Base-by-base conservation (phyloP, 2,888 invertebrate genomes). In the Harpagoxenus sublaevis region DNA sequence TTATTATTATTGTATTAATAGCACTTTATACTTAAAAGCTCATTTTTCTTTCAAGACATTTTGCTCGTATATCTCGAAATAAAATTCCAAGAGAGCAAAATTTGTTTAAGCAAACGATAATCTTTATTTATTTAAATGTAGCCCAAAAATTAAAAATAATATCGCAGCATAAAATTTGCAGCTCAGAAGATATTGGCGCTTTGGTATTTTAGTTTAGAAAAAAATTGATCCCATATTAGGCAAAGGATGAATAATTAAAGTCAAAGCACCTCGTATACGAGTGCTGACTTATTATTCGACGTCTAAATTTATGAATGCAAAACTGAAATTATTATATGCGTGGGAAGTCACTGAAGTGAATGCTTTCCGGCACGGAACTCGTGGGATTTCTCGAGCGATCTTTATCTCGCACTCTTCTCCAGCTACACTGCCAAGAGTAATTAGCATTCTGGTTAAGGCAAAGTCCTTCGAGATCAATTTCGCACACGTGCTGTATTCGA, bases 271-370 rank as follows among this genome's bases (percentile, higher is more conserved):
- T 18, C 15, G 39, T 39, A 28, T 9, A 71, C 9, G 23, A 48
- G 45, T 31, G 23, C 15, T 6, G n/a, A 62, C 23, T 75, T 75
- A 48, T 75, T 83, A 77, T 53, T 39, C 57, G 48, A 81, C 57
- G 12, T 28, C 28, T n/a, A 28, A 81, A 70, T 77, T 82, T 86
- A 66, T 79, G 77, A 53, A 84, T 83, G 83, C 71, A 57, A 48
- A 82, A 83, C 66, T 81, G 62, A 85, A 89, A 87, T 87, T 84
- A 88, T 89, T 45, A 74, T 83, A 57, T 84, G 84, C 87, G 86
- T 91, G 91, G 84, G 91, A 90, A 90, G 81, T 86, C 42, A 79
- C 18, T 68, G 48, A 60, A 83, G 86, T 78, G 23, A 90, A 86
- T 84, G 83, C 81, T 90, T 90, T 91, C 91, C 89, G 73, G 87